These are phyloP conservation scores for Drosophila fungiperda DNA, from an alignment of 2,888 invertebrate species.

Conservation along the genomic window DNA sequence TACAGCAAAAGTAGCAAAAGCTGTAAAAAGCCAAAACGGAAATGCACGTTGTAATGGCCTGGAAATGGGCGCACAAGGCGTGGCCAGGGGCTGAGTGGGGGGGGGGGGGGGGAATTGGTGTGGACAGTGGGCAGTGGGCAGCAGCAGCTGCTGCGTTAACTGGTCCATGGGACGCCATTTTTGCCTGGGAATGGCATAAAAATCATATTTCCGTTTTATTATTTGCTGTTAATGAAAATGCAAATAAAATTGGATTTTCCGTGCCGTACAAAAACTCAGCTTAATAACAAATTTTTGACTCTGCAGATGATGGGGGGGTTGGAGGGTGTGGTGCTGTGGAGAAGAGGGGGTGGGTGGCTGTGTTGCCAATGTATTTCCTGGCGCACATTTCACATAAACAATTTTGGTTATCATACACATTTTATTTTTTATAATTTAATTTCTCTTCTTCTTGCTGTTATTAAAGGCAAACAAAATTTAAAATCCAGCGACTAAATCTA, in stretches of 20 bases:
- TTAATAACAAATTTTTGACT: slow-evolving; percentile 63
- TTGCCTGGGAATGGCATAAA: slow-evolving; percentile 72
- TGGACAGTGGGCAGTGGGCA: neutral
- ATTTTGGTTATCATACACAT: slow-evolving; percentile 57
- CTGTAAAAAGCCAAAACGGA: slow-evolving; percentile 59
- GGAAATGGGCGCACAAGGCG: slow-evolving; percentile 58
- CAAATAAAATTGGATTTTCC: slow-evolving; percentile 78
- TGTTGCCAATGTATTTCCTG: slow-evolving; percentile 70
- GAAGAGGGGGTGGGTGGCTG: neutral
- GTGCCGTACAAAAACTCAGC: slow-evolving; percentile 65
- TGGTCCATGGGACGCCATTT: slow-evolving; percentile 47
- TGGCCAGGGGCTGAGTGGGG: slow-evolving; percentile 1
- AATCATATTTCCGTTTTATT: slow-evolving; percentile 78
- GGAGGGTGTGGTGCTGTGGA: too few relatives aligned
- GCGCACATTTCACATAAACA: slow-evolving; percentile 74
- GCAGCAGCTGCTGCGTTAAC: slow-evolving; percentile 49
- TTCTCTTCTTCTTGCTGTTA: slow-evolving; percentile 5
- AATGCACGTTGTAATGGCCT: slow-evolving; percentile 75
- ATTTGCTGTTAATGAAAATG: slow-evolving; percentile 78
- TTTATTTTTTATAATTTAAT: neutral
- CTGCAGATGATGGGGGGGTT: neutral
- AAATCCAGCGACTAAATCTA: slow-evolving; percentile 54
- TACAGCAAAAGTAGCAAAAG: slow-evolving; percentile 18
- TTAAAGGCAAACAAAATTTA: slow-evolving; percentile 26
- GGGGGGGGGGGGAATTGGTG: neutral